Evolutionary conservation across 2,888 invertebrate genomes (phyloP), one percentile per base, ranked within the genome.

Genomic region (Dryomyza anilis): DNA sequence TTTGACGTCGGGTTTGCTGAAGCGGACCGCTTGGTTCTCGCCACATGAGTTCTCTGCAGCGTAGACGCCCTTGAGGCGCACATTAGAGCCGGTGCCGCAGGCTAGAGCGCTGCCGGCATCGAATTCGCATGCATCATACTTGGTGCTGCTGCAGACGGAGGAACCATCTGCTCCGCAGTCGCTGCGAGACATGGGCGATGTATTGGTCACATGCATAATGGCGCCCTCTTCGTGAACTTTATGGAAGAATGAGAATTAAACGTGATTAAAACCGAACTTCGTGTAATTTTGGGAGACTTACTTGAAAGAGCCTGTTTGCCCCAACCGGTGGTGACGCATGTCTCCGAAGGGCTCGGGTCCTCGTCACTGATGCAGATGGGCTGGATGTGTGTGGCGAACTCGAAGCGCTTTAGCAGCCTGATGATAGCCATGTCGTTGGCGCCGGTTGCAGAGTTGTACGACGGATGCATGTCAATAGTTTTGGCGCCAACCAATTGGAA

Each of bases 31-130:
- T 69, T 81, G 75, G 61, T 87, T 87, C 74, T 87, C 86, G 59
- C 86, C 86, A 71, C 88, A 88, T 21, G 85, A 91, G 30, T 91
- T 89, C 74, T 93, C 93, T 86, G 89, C 90, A 30, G 90, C 89
- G 84, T 89, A 93, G 68, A 93, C 85, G 64, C 93, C 94, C 73
- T 89, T 86, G 25, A 94, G 85, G 7, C 88, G 88, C 68, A 86
- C 86, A 14, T 89, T 90, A 68, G 89, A 87, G 2, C 88, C 89
- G 10, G 86, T 87, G 12, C 89, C 88, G 78, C 94, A 94, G 6
- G 93, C 93, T 55, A 94, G 83, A 0, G 93, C 94, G 71, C 92
- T 91, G 55, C 94, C 94, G 60, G 89, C 86, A 78, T 94, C 94
- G 7, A 85, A 92, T 84, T 89, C 89, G 85, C 94, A 94, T 64